A percentile compares a stretch with the other conserved stretches of the same genome.
phyloP scores from a whole-genome alignment of 2,113 vertebrate species.

The Scopus umbretta region DNA sequence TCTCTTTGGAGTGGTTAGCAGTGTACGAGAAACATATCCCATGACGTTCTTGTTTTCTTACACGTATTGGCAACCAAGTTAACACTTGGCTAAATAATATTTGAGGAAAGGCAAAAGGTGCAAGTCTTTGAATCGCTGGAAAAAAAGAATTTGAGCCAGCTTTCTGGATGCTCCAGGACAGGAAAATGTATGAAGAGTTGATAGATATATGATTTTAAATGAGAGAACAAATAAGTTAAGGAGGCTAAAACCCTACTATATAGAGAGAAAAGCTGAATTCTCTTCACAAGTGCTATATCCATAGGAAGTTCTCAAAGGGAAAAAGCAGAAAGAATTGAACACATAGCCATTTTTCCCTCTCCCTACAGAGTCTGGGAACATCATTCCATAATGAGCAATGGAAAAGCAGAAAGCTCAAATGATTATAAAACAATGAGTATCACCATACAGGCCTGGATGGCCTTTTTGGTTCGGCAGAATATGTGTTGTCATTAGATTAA shows the following conservation, averaged over 20 bases:
- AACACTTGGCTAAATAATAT: not conserved
- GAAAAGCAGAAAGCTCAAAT: not conserved
- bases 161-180: not conserved
- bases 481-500: not conserved
- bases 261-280: not conserved
- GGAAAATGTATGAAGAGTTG: not conserved
- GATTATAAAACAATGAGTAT: not conserved
- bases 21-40: not conserved
- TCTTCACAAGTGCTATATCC: not conserved
- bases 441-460: not conserved
- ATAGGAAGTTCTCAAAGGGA: not conserved
- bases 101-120: not conserved
- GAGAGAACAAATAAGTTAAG: not conserved
- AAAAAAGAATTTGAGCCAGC: not conserved
- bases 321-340: not conserved
- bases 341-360: not conserved
- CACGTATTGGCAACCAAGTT: not conserved
- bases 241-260: not conserved
- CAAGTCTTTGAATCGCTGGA: not conserved
- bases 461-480: not conserved
- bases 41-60: not conserved
- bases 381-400: not conserved
- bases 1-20: not conserved
- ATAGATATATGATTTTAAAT: not conserved
- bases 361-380: not conserved